Percentiles rank a stretch among this genome's conserved stretches.
phyloP scores from a whole-genome alignment of 2,888 invertebrate genomes.

The Nipponacmea schrenckii region DNA sequence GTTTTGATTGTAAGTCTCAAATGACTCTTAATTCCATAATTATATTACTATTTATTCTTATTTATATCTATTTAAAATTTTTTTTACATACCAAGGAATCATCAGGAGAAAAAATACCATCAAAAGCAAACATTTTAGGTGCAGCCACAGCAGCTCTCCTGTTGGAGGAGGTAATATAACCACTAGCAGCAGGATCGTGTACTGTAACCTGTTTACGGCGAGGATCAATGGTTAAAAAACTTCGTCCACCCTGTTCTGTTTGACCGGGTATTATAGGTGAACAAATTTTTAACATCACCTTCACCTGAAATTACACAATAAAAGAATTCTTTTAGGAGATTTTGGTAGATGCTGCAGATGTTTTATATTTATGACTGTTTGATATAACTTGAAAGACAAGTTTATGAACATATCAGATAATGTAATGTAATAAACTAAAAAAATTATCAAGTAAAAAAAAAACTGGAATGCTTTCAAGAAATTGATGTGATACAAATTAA shows the following conservation, averaged over 20 bases:
- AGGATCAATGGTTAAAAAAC: slow-evolving; percentile 86
- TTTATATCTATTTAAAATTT: too few species aligned
- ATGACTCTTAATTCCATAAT: background rate
- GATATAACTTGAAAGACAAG: too few species aligned
- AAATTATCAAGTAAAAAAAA: too few species aligned
- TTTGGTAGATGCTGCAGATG: too few species aligned
- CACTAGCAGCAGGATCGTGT: slow-evolving; percentile 77
- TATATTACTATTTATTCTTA: background rate
- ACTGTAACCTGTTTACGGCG: slow-evolving; percentile 93
- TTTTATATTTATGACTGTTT: too few species aligned
- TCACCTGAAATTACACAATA: slow-evolving; percentile 74
- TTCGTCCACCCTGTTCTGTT: slow-evolving; percentile 47
- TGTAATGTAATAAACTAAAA: too few species aligned
- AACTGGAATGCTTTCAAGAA: too few species aligned
- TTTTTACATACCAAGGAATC: slow-evolving; percentile 80
- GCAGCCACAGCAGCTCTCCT: slow-evolving; percentile 70
- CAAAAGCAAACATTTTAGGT: slow-evolving; percentile 98
- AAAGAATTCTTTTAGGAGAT: too few species aligned
- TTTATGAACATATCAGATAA: too few species aligned
- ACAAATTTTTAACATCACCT: slow-evolving; percentile 90
- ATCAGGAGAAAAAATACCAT: slow-evolving; percentile 91
- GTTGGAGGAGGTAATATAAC: slow-evolving; percentile 55
- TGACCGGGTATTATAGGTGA: slow-evolving; percentile 63
- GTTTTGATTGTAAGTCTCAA: background rate
- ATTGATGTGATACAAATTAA: too few species aligned